A percentile compares a stretch with the other conserved stretches of the same genome.
Evolutionary conservation across 92 coral and sea anemone species (phyloP).

Genomic region (Phenganax subtilis): DNA sequence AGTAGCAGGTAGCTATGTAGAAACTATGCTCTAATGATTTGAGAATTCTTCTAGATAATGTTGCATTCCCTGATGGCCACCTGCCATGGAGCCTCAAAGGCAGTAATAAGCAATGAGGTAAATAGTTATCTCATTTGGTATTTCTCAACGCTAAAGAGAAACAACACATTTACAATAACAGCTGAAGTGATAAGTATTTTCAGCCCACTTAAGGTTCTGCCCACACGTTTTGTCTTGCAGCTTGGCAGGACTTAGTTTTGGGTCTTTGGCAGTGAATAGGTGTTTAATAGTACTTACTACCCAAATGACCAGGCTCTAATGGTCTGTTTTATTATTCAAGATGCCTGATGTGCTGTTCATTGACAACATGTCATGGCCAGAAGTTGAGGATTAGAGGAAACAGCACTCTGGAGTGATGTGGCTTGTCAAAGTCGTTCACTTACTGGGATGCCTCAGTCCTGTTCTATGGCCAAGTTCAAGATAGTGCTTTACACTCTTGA

Average conservation of each 20-base stretch:
- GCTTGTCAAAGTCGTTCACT: not conserved
- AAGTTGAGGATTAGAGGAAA: not conserved
- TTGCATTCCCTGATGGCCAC: constrained; percentile 34
- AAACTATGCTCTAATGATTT: constrained; percentile 29
- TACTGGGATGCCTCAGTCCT: not conserved
- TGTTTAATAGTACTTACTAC: no score
- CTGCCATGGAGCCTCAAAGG: constrained; percentile 24
- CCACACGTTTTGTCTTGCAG: no score
- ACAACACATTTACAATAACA: not conserved
- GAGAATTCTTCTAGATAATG: constrained; percentile 38
- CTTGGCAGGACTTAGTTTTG: no score
- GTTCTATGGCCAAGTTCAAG: no score
- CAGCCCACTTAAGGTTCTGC: no score
- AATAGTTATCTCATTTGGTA: constrained; percentile 16
- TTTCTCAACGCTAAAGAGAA: not conserved
- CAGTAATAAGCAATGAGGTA: constrained; percentile 15
- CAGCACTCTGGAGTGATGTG: not conserved
- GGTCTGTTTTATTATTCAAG: constrained; percentile 37
- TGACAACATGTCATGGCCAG: constrained; percentile 15
- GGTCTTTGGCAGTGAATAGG: no score
- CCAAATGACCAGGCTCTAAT: not conserved
- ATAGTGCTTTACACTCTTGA: no score
- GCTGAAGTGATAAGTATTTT: not conserved
- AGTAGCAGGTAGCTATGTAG: not conserved
- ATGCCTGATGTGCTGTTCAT: constrained; percentile 26